Base-by-base conservation (phyloP, 2,888 invertebrate species). In the Apamea sordens region DNA sequence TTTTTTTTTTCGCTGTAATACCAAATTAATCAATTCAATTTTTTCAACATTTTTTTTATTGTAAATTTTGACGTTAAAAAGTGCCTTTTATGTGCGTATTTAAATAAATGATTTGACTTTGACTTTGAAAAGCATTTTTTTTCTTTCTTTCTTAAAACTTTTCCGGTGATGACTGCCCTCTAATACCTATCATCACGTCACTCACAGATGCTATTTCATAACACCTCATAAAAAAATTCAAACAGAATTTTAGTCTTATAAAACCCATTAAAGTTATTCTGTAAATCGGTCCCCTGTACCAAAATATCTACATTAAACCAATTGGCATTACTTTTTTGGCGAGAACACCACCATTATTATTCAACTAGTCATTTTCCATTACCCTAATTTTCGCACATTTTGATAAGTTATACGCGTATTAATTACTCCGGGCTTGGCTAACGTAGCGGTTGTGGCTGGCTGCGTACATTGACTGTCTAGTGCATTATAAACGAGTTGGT, bases 391-490 rank as follows among this genome's bases (percentile, higher is more conserved):
- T 75, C 84, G 68, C 84, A 77, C 84, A 76, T 86, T 86, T 86
- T 85, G 76, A 79, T 85, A 85, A 85, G 80, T 85, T 79, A 85
- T 84, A 79, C 59, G 80, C 73, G 64, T 84, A 84, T 85, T 85
- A 85, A 85, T 85, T 79, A 86, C 84, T 84, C 32, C 44, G 36
- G 64, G 80, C 73, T 85, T 85, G 84, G 84, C 84, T 71, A 79
- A 61, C 87, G 73, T 53, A 59, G 44, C 70, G 70, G 56, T 41
- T 86, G 87, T 68, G 74, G 84, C 61, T 32, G 10, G 53, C 41
- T 77, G 73, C 63, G 68, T 75, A 44, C 47, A 73, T 67, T 64
- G 80, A 44, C 59, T 47, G 67, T 63, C 63, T 83, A 73, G 63
- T 73, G 28, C 47, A 71, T 70, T 82, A 75, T 73, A 28, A 68